phyloP scores from a whole-genome alignment of 2,113 vertebrate genomes.

The Stercorarius parasiticus region DNA sequence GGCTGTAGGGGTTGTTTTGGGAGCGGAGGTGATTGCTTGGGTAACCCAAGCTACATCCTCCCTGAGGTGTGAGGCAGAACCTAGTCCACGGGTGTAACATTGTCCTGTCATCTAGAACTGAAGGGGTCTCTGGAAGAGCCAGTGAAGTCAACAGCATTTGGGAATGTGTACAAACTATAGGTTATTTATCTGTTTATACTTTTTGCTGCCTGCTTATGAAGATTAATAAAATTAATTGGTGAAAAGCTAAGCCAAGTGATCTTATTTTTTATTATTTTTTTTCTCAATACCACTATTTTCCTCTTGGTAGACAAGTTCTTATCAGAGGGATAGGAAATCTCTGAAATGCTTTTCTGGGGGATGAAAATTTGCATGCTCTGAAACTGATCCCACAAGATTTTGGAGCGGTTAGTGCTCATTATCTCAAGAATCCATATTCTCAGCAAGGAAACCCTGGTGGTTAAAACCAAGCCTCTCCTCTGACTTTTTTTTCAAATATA shows the following conservation, averaged over 20 bases:
- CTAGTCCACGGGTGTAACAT: rapidly evolving
- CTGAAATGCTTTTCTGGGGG: not conserved
- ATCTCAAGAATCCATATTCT: not conserved
- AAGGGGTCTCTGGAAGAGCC: not conserved
- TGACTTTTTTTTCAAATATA: too few relatives aligned
- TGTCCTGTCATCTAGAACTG: not conserved
- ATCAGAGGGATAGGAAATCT: not conserved
- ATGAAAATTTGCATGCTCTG: not conserved
- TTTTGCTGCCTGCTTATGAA: not conserved
- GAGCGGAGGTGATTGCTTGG: not conserved
- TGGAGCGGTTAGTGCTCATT: not conserved
- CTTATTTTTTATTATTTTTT: not conserved
- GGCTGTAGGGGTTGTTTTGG: not conserved
- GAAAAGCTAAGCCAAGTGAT: not conserved
- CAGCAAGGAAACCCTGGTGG: not conserved
- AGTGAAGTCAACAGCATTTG: not conserved
- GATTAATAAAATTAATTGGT: not conserved
- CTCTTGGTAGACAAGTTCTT: not conserved
- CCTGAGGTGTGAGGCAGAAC: not conserved
- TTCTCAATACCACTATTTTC: not conserved
- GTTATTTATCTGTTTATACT: not conserved
- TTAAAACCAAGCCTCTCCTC: not conserved
- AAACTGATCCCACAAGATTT: not conserved
- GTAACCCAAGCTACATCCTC: not conserved
- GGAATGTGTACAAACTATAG: not conserved